Conservation (phyloP, 2,113 vertebrate genomes). For the Erythrocercus mccallii region DNA sequence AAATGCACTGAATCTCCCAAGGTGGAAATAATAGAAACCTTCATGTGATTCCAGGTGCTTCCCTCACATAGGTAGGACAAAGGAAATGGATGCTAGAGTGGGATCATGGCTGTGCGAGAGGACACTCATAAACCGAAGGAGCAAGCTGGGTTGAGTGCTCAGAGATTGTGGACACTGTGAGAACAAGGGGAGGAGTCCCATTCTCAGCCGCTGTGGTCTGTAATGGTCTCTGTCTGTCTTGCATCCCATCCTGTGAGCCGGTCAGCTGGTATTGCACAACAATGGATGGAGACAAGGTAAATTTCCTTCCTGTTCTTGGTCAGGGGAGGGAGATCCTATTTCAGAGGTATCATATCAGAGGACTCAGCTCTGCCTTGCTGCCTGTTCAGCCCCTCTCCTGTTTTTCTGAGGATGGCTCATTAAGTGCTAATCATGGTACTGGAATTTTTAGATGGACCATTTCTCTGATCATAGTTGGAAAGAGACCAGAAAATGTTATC, state of each 20-base stretch:
- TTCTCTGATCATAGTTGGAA: neutral
- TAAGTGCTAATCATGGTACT: neutral
- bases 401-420: neutral
- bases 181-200: neutral
- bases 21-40: neutral
- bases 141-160: neutral
- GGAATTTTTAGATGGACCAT: neutral
- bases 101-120: neutral
- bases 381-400: neutral
- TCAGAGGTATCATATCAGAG: neutral
- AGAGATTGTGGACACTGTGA: accelerated
- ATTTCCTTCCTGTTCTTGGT: neutral
- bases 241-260: accelerated
- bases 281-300: neutral
- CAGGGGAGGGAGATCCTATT: neutral
- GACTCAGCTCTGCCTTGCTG: neutral
- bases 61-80: neutral
- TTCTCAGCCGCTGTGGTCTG: neutral
- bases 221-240: neutral
- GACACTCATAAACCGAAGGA: neutral
- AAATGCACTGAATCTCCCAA: neutral
- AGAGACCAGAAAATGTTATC: neutral
- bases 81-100: neutral
- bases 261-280: neutral
- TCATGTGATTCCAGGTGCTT: neutral